Percentiles rank a stretch among this genome's conserved stretches.
phyloP scores from a whole-genome alignment of 2,888 invertebrate genomes.

The Pandemis corylana region DNA sequence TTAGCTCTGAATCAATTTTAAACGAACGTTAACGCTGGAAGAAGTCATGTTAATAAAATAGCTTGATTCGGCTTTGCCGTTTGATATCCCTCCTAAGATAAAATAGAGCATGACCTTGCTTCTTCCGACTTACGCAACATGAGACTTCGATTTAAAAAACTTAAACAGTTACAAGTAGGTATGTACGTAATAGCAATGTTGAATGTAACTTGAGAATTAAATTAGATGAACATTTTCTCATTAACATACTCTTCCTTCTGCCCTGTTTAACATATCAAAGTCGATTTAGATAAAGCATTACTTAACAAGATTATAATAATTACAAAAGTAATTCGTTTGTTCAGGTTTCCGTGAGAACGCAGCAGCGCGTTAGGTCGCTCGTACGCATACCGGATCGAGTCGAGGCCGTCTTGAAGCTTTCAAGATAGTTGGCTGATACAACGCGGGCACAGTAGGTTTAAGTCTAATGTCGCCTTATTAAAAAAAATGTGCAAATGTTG shows the following conservation, averaged over 20 bases:
- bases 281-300: constrained; percentile 25
- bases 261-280: constrained; percentile 16
- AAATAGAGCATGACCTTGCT: background rate
- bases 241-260: constrained; percentile 11
- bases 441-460: background rate
- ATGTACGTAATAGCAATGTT: background rate
- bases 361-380: constrained; percentile 44
- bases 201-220: background rate
- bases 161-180: too few species aligned
- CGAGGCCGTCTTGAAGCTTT: constrained; percentile 55
- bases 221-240: constrained; percentile 4
- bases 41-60: background rate
- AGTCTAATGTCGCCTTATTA: background rate
- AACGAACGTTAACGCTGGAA: background rate
- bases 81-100: background rate
- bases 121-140: background rate
- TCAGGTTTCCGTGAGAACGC: constrained; percentile 66
- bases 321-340: constrained; percentile 24
- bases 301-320: constrained; percentile 28
- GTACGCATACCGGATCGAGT: constrained; percentile 50
- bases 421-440: constrained; percentile 35
- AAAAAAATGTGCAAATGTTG: background rate
- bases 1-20: too few species aligned
- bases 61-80: background rate
- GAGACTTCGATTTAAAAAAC: too few species aligned